Evolutionary conservation across 2,888 invertebrate species (phyloP).

Genomic region (Synergus itoensis): DNA sequence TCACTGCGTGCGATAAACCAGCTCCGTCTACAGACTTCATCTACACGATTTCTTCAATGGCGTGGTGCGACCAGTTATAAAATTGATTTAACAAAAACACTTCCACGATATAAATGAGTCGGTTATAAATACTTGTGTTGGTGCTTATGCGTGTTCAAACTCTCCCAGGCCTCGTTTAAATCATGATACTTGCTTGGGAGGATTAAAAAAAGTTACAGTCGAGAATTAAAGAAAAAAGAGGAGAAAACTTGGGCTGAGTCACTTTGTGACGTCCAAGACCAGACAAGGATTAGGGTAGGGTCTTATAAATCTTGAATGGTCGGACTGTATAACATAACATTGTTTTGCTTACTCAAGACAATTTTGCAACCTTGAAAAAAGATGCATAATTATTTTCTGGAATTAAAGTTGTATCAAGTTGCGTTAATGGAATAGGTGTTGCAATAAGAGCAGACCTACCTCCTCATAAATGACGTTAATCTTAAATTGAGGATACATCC

Average conservation of each 20-base stretch:
- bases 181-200: neutral
- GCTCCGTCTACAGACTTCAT: neutral
- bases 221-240: neutral
- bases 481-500: neutral
- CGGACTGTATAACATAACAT: neutral
- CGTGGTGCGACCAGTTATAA: neutral
- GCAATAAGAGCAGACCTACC: conserved; percentile 48
- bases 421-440: conserved; percentile 4
- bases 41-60: neutral
- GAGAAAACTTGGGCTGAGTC: neutral
- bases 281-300: neutral
- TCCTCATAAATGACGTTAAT: conserved; percentile 42
- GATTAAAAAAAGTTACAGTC: conserved; percentile 2
- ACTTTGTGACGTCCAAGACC: neutral
- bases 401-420: neutral
- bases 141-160: conserved; percentile 1
- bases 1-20: neutral
- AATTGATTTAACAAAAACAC: conserved; percentile 7
- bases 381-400: neutral
- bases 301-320: neutral
- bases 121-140: conserved; percentile 7
- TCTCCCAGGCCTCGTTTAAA: neutral
- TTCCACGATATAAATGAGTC: conserved; percentile 2
- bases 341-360: neutral
- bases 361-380: neutral